Percentiles rank a stretch among this genome's conserved stretches.
These are phyloP conservation scores for Trididemnum nubilum DNA, from an alignment of 23 tunicate species.

Conservation along the genomic window DNA sequence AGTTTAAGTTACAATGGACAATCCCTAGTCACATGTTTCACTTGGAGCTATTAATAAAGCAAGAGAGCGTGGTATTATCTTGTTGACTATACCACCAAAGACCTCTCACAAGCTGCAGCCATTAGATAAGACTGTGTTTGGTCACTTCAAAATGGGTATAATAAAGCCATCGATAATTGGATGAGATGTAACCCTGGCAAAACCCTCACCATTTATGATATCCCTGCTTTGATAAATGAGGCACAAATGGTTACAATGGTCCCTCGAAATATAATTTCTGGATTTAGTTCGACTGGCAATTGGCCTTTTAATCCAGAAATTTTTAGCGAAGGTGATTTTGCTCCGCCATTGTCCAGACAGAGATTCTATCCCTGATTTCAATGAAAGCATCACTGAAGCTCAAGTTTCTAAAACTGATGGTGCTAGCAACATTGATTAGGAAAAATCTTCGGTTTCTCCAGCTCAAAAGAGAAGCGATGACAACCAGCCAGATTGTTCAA, in stretches of 20 bases:
- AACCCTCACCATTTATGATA: slow-evolving; percentile 21
- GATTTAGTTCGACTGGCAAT: no score
- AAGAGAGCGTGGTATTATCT: slow-evolving; percentile 10
- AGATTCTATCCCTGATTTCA: neutral
- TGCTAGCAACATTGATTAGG: neutral
- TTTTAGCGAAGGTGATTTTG: no score
- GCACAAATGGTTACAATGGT: slow-evolving; percentile 12
- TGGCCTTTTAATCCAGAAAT: no score
- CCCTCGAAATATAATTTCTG: slow-evolving; percentile 1
- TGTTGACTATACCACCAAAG: slow-evolving; percentile 12
- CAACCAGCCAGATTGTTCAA: neutral
- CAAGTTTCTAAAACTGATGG: neutral
- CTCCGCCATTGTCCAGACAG: no score
- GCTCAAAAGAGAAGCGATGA: neutral
- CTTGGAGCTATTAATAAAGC: slow-evolving; percentile 13
- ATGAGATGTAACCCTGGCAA: slow-evolving; percentile 30
- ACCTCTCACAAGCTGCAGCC: slow-evolving; percentile 22
- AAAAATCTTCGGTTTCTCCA: neutral
- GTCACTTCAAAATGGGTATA: neutral
- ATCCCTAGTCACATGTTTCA: neutral
- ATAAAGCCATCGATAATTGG: no score
- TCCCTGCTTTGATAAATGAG: slow-evolving; percentile 24
- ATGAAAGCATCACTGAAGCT: neutral
- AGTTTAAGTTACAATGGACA: neutral
- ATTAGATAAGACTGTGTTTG: slow-evolving; percentile 9